Conservation (phyloP, 2,888 invertebrate genomes). For the Pycnomerus fuliginosus region DNA sequence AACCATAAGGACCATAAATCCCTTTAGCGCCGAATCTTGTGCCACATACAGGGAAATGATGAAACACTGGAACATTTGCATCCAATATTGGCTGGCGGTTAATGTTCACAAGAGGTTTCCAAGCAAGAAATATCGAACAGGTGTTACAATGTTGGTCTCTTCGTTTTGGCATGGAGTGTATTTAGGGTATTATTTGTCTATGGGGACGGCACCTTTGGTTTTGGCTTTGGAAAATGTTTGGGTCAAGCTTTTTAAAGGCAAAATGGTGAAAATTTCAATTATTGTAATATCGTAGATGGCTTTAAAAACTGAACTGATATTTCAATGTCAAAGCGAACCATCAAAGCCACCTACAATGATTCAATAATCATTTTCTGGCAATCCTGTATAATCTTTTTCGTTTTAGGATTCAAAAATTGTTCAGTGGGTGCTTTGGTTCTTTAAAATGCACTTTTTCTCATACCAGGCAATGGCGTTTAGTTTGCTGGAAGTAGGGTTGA, state of each 20-base stretch:
- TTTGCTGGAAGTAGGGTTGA: conserved; percentile 69
- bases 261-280: conserved; percentile 61
- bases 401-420: conserved; percentile 61
- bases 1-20: conserved; percentile 81
- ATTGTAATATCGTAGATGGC: no score
- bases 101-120: conserved; percentile 88
- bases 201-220: conserved; percentile 85
- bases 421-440: conserved; percentile 73
- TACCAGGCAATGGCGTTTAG: conserved; percentile 91
- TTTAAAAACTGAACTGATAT: no score
- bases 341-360: no score
- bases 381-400: no score
- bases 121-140: conserved; percentile 60
- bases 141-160: conserved; percentile 81
- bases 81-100: conserved; percentile 95
- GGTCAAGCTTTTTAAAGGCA: conserved; percentile 65
- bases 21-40: conserved; percentile 78
- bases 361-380: no score
- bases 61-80: conserved; percentile 93
- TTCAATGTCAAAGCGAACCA: no score
- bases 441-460: conserved; percentile 83
- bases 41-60: conserved; percentile 84
- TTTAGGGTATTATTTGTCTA: conserved; percentile 90
- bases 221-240: conserved; percentile 87
- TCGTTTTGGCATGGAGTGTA: conserved; percentile 96